These are phyloP conservation scores for Neogale vison DNA, from an alignment of 2,113 vertebrate species.

Conservation along the genomic window DNA sequence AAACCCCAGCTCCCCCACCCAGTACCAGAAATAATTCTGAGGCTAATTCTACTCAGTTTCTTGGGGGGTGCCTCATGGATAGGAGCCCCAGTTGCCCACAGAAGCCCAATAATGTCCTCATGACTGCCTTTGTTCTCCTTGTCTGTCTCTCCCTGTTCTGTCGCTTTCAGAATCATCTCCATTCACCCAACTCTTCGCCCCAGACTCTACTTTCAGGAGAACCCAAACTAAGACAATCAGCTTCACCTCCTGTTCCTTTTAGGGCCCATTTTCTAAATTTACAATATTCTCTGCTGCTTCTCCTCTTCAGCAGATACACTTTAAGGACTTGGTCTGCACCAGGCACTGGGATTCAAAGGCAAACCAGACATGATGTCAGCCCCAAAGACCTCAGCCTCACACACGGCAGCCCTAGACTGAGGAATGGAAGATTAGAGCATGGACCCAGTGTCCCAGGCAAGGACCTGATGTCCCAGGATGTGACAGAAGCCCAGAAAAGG, in stretches of 20 bases:
- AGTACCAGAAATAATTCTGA: neutral
- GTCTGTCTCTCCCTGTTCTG: neutral
- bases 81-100: neutral
- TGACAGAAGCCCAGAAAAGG: neutral
- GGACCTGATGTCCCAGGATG: neutral
- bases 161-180: neutral
- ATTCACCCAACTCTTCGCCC: too few species aligned
- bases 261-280: neutral
- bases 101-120: accelerated
- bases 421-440: accelerated
- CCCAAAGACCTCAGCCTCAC: neutral
- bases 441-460: neutral
- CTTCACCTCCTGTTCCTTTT: accelerated
- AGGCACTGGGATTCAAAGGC: neutral
- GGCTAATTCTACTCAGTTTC: neutral
- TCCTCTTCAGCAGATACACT: neutral
- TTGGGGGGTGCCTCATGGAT: neutral
- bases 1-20: too few species aligned
- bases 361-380: constrained; percentile 69
- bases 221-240: neutral
- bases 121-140: neutral
- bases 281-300: neutral
- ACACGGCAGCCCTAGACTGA: neutral
- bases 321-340: neutral
- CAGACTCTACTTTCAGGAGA: neutral